Evolutionary conservation across 2,888 invertebrate species (phyloP).

Genomic region (Nezara viridula): DNA sequence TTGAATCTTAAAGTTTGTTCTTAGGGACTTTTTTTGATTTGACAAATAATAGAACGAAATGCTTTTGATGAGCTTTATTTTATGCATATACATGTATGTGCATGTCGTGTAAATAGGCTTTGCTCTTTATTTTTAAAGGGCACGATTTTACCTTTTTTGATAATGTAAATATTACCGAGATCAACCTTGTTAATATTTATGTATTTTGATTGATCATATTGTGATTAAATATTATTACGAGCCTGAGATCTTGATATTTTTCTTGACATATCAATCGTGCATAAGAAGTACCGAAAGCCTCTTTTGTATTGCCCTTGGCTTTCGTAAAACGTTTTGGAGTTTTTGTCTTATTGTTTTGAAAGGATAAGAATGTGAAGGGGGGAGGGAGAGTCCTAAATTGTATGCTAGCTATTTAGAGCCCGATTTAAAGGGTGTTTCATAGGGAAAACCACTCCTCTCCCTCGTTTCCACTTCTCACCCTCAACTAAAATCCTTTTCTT

Average conservation of each 20-base stretch:
- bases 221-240: constrained; percentile 22
- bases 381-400: background rate
- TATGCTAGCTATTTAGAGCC: constrained; percentile 35
- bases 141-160: background rate
- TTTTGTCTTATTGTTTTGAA: background rate
- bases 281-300: background rate
- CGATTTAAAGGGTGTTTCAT: background rate
- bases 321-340: background rate
- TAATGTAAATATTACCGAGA: constrained; percentile 6
- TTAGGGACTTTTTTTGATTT: background rate
- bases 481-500: background rate
- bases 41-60: background rate
- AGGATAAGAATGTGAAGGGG: background rate
- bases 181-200: background rate
- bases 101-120: constrained; percentile 14
- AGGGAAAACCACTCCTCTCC: constrained; percentile 8
- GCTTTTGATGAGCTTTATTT: constrained; percentile 23
- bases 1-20: background rate
- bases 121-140: constrained; percentile 44
- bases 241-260: constrained; percentile 8
- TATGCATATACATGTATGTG: constrained; percentile 36
- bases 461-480: background rate
- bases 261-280: constrained; percentile 33
- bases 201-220: constrained; percentile 7
- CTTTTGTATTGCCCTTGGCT: background rate